Percentiles rank a stretch among this genome's conserved stretches.
Evolutionary conservation across 92 coral and sea anemone species (phyloP).

Genomic region (Hydrozoanthus gracilis): DNA sequence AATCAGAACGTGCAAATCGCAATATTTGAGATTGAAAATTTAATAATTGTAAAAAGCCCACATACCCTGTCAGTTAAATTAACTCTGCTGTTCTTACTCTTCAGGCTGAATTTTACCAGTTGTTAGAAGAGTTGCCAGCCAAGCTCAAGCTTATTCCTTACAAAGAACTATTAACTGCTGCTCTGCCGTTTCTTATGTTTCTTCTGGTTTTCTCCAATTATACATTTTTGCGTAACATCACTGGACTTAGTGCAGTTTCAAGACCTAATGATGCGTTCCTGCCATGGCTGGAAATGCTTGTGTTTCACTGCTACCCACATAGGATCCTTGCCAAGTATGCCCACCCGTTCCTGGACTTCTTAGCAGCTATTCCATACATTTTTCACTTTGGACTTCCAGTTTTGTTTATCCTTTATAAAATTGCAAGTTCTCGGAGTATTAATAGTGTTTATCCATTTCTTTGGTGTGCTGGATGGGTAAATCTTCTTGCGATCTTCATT

Average conservation of each 20-base stretch:
- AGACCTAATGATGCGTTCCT: slow-evolving; percentile 89
- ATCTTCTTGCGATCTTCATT: slow-evolving; percentile 86
- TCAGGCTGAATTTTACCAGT: slow-evolving; percentile 90
- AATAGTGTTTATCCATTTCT: slow-evolving; percentile 89
- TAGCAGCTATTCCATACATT: slow-evolving; percentile 96
- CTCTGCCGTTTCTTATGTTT: slow-evolving; percentile 80
- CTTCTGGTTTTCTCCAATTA: slow-evolving; percentile 89
- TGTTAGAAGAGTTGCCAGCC: slow-evolving; percentile 87
- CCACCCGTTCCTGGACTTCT: slow-evolving; percentile 91
- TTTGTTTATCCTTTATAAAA: slow-evolving; percentile 82
- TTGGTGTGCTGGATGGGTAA: slow-evolving; percentile 99
- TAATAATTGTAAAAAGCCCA: no score
- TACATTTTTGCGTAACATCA: slow-evolving; percentile 73
- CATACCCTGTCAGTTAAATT: no score
- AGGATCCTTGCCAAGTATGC: slow-evolving; percentile 96
- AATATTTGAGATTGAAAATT: no score
- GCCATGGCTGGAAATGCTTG: slow-evolving; percentile 94
- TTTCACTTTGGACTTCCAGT: slow-evolving; percentile 95
- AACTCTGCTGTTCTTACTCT: slow-evolving; percentile 25
- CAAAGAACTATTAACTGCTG: slow-evolving; percentile 72
- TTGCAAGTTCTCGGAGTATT: slow-evolving; percentile 77
- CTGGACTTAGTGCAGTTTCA: slow-evolving; percentile 83
- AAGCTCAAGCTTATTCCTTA: slow-evolving; percentile 84
- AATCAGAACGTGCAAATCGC: no score
- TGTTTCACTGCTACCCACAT: slow-evolving; percentile 97